Conservation (phyloP, 2,113 vertebrate species). For the Lota lota region DNA sequence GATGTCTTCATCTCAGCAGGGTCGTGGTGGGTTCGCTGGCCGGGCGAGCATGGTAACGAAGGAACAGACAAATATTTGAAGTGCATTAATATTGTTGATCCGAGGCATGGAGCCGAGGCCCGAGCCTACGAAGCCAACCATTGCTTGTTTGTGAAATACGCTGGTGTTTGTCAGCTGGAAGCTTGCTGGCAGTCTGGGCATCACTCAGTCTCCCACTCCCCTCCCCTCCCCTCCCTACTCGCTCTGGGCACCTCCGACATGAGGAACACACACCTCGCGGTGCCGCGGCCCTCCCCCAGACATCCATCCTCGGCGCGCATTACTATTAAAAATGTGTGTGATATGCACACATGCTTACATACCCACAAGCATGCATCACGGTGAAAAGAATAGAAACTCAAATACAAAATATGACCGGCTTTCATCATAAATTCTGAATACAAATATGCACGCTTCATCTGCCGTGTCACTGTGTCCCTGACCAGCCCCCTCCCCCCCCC, state of each 20-base stretch:
- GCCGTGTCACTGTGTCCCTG: too few relatives aligned
- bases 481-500: too few relatives aligned
- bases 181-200: constrained; percentile 30
- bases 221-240: not conserved
- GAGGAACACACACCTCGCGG: too few relatives aligned
- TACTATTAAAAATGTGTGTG: too few relatives aligned
- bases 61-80: constrained; percentile 66
- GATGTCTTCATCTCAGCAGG: constrained; percentile 41
- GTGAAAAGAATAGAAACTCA: too few relatives aligned
- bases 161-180: constrained; percentile 36
- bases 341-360: too few relatives aligned
- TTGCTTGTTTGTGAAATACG: constrained; percentile 49
- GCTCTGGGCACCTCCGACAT: not conserved
- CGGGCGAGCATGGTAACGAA: constrained; percentile 54
- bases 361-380: too few relatives aligned
- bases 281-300: too few relatives aligned
- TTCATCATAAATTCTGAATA: too few relatives aligned
- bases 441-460: too few relatives aligned
- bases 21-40: constrained; percentile 44
- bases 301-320: too few relatives aligned
- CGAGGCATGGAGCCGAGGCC: constrained; percentile 44
- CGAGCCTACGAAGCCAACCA: constrained; percentile 30
- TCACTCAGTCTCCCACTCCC: constrained; percentile 35
- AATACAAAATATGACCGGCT: too few relatives aligned
- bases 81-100: constrained; percentile 63